These are phyloP conservation scores for Aphelenchoides avenae DNA, from an alignment of 1,140 invertebrate genomes.

Conservation along the genomic window DNA sequence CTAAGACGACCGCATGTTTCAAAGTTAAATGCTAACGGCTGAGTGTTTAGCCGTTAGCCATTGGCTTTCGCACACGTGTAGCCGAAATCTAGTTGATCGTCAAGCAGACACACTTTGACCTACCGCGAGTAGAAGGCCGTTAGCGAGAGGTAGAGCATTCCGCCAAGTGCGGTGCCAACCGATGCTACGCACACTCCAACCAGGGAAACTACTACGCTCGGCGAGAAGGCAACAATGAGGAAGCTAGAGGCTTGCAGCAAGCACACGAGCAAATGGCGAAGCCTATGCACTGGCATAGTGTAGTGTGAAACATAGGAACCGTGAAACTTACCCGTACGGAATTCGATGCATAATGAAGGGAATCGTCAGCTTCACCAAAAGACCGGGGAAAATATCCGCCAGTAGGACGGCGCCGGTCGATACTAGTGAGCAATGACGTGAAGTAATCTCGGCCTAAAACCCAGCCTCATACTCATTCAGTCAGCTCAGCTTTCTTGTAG, in stretches of 20 bases:
- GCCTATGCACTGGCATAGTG: too few relatives aligned
- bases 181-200: constrained; percentile 36
- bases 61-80: too few relatives aligned
- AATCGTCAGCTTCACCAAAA: constrained; percentile 36
- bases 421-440: too few relatives aligned
- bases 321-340: too few relatives aligned
- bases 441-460: too few relatives aligned
- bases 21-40: too few relatives aligned
- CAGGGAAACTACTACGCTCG: constrained; percentile 22
- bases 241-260: constrained; percentile 23
- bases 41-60: too few relatives aligned
- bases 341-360: constrained; percentile 46
- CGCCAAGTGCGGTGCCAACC: constrained; percentile 40
- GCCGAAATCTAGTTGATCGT: not conserved
- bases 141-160: constrained; percentile 44
- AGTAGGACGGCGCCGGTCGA: constrained; percentile 37
- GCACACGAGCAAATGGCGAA: constrained; percentile 39
- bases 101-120: too few relatives aligned
- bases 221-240: constrained; percentile 35
- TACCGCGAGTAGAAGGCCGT: constrained; percentile 37
- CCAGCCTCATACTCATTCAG: too few relatives aligned
- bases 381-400: constrained; percentile 40
- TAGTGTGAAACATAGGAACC: too few relatives aligned
- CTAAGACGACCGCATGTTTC: too few relatives aligned
- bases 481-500: too few relatives aligned